Percentiles rank a stretch among this genome's conserved stretches.
phyloP scores from a whole-genome alignment of 2,113 vertebrate genomes.

The Tragelaphus imberbis region DNA sequence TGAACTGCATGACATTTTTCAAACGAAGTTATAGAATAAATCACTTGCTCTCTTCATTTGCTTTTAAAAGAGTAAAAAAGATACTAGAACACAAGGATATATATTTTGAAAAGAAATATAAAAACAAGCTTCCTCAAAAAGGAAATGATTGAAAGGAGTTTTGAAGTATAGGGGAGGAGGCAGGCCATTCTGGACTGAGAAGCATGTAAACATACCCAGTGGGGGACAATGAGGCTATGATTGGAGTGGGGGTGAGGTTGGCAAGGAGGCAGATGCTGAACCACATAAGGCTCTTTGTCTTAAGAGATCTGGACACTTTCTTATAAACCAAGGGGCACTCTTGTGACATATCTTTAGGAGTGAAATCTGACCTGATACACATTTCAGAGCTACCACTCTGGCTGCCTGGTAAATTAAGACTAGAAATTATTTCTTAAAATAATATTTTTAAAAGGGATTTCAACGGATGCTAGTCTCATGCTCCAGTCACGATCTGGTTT shows the following conservation, averaged over 20 bases:
- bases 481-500: not conserved
- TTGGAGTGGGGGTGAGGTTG: not conserved
- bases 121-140: not conserved
- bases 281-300: not conserved
- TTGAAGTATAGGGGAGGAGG: not conserved
- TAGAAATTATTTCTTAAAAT: not conserved
- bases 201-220: not conserved
- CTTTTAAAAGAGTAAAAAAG: not conserved
- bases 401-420: not conserved
- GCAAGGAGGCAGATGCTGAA: too few relatives aligned
- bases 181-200: not conserved
- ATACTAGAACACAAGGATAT: not conserved
- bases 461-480: not conserved
- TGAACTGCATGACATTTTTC: not conserved
- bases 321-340: not conserved
- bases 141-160: not conserved
- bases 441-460: not conserved
- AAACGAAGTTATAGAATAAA: not conserved
- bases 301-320: not conserved
- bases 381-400: not conserved
- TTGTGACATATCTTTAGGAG: not conserved
- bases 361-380: not conserved
- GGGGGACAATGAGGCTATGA: not conserved
- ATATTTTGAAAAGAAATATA: slow-evolving; percentile 4
- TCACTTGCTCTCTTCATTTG: not conserved